Conservation (phyloP, 92 coral and sea anemone genomes). For the Epizoanthus rinbou region DNA sequence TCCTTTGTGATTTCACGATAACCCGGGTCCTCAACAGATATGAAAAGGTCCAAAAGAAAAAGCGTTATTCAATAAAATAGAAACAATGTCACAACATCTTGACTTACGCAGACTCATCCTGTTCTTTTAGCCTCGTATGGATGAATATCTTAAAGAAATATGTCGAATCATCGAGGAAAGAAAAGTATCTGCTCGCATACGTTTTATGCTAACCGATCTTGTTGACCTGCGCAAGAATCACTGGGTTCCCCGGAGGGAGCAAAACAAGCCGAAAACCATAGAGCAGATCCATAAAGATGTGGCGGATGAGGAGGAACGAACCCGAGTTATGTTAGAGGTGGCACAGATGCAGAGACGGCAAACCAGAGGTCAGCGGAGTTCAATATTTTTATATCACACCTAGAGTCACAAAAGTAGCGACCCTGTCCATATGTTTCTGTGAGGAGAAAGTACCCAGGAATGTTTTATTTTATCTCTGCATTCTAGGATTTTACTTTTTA, state of each 20-base stretch:
- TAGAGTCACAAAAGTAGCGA: too few relatives aligned
- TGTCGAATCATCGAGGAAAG: slow-evolving; percentile 63
- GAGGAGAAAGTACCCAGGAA: too few relatives aligned
- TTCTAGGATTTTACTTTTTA: too few relatives aligned
- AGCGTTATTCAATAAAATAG: too few relatives aligned
- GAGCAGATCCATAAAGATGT: slow-evolving; percentile 98
- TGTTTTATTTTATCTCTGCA: too few relatives aligned
- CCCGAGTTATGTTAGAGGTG: slow-evolving; percentile 60
- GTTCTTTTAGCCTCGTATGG: slow-evolving; percentile 71
- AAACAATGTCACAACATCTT: too few relatives aligned
- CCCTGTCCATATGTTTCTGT: too few relatives aligned
- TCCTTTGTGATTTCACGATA: too few relatives aligned
- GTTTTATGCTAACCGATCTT: slow-evolving; percentile 92
- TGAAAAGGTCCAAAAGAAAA: too few relatives aligned
- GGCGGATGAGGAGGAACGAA: slow-evolving; percentile 69
- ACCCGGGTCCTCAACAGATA: too few relatives aligned
- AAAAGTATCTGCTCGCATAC: slow-evolving; percentile 79
- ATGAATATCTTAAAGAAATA: slow-evolving; percentile 86
- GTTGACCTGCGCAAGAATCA: slow-evolving; percentile 70
- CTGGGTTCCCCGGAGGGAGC: slow-evolving; percentile 95
- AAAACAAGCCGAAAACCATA: slow-evolving; percentile 93
- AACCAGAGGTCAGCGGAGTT: slow-evolving; percentile 49
- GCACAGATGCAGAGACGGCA: slow-evolving; percentile 56
- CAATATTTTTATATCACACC: background rate
- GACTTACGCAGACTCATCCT: too few relatives aligned